These are phyloP conservation scores for Dendrolimus houi DNA, from an alignment of 2,888 invertebrate species.

Conservation along the genomic window DNA sequence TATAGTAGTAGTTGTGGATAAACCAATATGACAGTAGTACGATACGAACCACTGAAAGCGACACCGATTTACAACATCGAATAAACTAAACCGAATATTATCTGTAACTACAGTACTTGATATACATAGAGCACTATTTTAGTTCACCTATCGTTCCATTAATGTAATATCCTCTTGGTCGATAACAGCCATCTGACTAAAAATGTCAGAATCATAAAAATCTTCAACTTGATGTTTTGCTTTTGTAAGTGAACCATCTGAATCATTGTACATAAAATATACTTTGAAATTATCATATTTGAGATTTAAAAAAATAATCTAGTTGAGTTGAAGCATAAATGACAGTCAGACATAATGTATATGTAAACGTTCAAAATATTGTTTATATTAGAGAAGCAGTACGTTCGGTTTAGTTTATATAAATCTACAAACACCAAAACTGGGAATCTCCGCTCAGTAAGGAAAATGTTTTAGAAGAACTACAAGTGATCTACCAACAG, in stretches of 20 bases:
- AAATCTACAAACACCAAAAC: constrained; percentile 63
- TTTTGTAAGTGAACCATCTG: too few species aligned
- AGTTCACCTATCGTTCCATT: too few species aligned
- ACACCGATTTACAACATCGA: constrained; percentile 74
- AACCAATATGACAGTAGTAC: constrained; percentile 26
- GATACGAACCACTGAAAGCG: constrained; percentile 71
- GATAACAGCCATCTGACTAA: too few species aligned
- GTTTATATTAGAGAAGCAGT: too few species aligned
- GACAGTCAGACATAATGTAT: constrained; percentile 2
- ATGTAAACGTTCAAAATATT: too few species aligned
- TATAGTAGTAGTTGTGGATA: constrained; percentile 57
- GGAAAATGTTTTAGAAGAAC: constrained; percentile 67
- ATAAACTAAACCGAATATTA: constrained; percentile 52
- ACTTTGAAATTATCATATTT: not conserved
- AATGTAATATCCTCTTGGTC: too few species aligned
- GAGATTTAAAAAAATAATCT: not conserved
- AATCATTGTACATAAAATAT: not conserved
- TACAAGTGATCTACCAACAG: constrained; percentile 69
- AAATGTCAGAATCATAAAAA: too few species aligned
- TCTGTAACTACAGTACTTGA: too few species aligned
- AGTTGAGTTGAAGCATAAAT: constrained; percentile 2
- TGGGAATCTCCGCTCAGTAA: constrained; percentile 60
- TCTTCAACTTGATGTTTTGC: too few species aligned
- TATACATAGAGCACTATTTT: too few species aligned
- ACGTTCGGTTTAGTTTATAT: constrained; percentile 45